Evolutionary conservation across 2,113 vertebrate genomes (phyloP), one percentile per base, ranked within the genome.

Genomic region (Cochlearius cochlearius): DNA sequence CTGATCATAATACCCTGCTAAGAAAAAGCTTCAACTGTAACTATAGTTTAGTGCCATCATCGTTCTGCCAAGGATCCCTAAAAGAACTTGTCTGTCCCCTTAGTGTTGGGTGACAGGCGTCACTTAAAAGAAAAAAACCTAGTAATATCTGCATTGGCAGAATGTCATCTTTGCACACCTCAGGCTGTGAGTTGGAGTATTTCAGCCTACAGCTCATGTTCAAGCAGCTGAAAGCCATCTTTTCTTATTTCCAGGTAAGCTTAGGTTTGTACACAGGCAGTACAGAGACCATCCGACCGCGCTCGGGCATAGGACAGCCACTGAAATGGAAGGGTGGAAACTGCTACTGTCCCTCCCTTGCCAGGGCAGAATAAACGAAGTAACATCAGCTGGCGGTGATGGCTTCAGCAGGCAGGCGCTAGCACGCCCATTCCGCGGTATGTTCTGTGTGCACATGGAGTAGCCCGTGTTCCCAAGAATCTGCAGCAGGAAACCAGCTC

Each of bases 341-440:
- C 38, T 47, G 56, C 78, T 88, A 6, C 86, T 47, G 43, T 9
- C 47, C 71, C 41, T 59, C 67, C 47, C 47, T 72, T 79, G 89
- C 79, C 66, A 68, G 71, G 19, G 36, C 86, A 56, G 79, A 36
- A 72, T 21, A 56, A 82, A 52, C 0, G 0, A 7, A 52, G 23
- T 14, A 26, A 1, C 63, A 8, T 2, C 76, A 73, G 68, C 85
- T 30, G 85, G 15, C 82, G 17, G 67, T 2, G 36, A 4, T 41
- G 85, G 39, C 10, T 43, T 22, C 94, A 49, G 93, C 72, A 72
- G 85, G 2, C 19, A 5, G 77, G 50, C 4, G 32, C 63, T 52
- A 4, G 73, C 12, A 1, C 32, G 81, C n/a, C 15, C 62, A 1
- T 1, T 27, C 79, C 22, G n/a, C 0, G 3, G 9, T 12, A 1